Evolutionary conservation across 2,113 vertebrate genomes (phyloP).

Genomic region (Salvelinus sp.): DNA sequence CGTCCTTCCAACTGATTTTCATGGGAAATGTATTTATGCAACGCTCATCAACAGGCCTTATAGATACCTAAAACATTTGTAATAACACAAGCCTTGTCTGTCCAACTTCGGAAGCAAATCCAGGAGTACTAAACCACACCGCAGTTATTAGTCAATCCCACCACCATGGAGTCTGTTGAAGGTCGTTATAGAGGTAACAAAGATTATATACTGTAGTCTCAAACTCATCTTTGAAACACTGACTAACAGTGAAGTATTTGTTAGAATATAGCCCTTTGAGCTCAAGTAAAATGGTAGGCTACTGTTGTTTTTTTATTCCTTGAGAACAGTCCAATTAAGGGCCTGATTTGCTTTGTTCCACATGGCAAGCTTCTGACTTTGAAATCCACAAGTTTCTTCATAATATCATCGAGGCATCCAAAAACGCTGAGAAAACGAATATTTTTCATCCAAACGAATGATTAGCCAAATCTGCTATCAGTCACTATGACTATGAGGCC

Average conservation of each 20-base stretch:
- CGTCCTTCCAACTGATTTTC: background rate
- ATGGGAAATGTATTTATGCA: background rate
- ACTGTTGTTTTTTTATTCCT: background rate
- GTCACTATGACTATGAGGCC: background rate
- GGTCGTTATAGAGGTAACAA: background rate
- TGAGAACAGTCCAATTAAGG: background rate
- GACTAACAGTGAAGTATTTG: no score
- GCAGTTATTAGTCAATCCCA: background rate
- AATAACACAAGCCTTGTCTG: background rate
- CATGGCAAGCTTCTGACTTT: conserved; percentile 24
- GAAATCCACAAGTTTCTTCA: background rate
- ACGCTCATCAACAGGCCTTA: no score
- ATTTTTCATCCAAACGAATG: background rate
- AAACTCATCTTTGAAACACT: background rate
- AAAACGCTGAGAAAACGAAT: background rate
- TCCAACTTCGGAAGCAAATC: background rate
- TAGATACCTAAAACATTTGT: no score
- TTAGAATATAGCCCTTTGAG: background rate
- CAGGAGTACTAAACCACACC: background rate
- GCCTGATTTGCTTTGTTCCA: conserved; percentile 43
- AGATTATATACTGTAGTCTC: background rate
- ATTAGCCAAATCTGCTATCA: background rate
- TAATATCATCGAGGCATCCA: background rate
- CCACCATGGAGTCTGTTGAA: background rate
- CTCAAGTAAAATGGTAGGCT: background rate